These are phyloP conservation scores for Australoheros scitulus DNA, from an alignment of 2,113 vertebrate genomes.

Conservation along the genomic window DNA sequence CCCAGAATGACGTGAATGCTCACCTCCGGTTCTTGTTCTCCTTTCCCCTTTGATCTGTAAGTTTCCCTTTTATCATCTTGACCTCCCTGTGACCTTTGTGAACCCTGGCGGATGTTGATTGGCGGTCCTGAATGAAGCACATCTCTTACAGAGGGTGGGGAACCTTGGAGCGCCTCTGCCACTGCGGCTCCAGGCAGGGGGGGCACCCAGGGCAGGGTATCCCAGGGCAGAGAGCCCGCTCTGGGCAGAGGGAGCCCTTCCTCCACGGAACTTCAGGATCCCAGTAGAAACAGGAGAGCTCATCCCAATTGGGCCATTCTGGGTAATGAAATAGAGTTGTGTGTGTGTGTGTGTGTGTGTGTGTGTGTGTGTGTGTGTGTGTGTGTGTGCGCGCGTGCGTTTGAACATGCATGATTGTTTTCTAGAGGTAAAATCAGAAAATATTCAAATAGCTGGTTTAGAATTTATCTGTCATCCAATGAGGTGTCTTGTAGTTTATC, in stretches of 20 bases:
- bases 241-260: constrained; percentile 60
- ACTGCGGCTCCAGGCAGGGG: constrained; percentile 61
- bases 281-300: constrained; percentile 82
- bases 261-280: constrained; percentile 70
- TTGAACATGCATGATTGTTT: constrained; percentile 20
- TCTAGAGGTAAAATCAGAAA: neutral
- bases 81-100: constrained; percentile 52
- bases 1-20: constrained; percentile 47
- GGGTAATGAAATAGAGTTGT: constrained; percentile 70
- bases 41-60: constrained; percentile 41
- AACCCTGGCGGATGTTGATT: constrained; percentile 42
- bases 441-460: neutral
- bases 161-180: constrained; percentile 67
- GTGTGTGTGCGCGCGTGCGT: neutral
- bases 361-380: constrained; percentile 14
- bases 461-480: neutral
- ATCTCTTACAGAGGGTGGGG: constrained; percentile 80
- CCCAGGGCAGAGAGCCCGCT: constrained; percentile 50
- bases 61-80: constrained; percentile 19
- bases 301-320: constrained; percentile 80
- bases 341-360: neutral
- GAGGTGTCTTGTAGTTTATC: neutral
- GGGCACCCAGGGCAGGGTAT: constrained; percentile 39
- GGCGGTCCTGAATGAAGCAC: constrained; percentile 71
- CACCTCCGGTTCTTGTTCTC: constrained; percentile 41